Evolutionary conservation across 2,888 invertebrate genomes (phyloP).

Genomic region (Cyrtodaria siliqua): DNA sequence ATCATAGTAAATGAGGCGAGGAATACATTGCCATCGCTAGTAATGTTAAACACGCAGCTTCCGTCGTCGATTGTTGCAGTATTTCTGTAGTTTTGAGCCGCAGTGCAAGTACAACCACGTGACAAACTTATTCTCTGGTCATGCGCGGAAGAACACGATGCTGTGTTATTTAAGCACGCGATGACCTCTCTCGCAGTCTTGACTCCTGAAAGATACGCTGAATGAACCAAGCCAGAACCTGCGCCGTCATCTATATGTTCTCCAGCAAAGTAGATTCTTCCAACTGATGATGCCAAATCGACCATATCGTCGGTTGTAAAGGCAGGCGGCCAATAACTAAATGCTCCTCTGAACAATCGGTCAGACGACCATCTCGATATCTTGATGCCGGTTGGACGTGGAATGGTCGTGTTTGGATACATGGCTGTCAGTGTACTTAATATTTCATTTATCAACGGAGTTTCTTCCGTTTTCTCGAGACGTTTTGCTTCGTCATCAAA

Average conservation of each 20-base stretch:
- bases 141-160: too few relatives aligned
- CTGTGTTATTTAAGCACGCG: too few relatives aligned
- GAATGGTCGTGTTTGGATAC: conserved; percentile 17
- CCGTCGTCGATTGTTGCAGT: too few relatives aligned
- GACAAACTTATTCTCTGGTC: too few relatives aligned
- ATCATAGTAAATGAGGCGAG: too few relatives aligned
- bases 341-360: conserved; percentile 46
- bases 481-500: conserved; percentile 41
- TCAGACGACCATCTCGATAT: conserved; percentile 43
- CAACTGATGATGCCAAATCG: conserved; percentile 41
- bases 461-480: conserved; percentile 29
- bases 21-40: too few relatives aligned
- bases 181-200: neutral
- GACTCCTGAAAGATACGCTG: neutral
- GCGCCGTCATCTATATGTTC: conserved; percentile 20
- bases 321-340: conserved; percentile 46
- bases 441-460: conserved; percentile 37
- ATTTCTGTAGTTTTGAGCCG: too few relatives aligned
- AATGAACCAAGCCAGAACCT: neutral
- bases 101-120: too few relatives aligned
- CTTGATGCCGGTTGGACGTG: conserved; percentile 12
- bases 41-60: too few relatives aligned
- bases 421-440: conserved; percentile 31
- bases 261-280: conserved; percentile 56
- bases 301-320: conserved; percentile 26